Base-by-base conservation (phyloP, 2,797 vertebrate genomes). In the Varecia variegata region DNA sequence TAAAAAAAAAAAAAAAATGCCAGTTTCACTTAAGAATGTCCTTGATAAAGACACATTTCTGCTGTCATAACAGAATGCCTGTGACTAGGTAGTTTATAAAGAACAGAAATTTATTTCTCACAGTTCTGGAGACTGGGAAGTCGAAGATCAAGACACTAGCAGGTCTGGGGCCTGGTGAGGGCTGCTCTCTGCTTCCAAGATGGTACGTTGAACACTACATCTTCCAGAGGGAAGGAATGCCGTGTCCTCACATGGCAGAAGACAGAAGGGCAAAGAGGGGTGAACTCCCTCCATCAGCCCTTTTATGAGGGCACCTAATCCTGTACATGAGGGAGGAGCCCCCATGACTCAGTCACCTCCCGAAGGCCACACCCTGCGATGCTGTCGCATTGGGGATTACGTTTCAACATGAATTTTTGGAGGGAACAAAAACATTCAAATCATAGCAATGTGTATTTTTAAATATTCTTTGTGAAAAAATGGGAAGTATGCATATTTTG, bases 11-110 rank as follows among this genome's bases (percentile, higher is more conserved):
- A 71, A 76, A 40, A 56, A 90, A 86, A 35, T 10, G 21, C 7
- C 90, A 94, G 18, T 90, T 70, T 97, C 73, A 81, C n/a, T 67
- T 82, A 62, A 68, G 79, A 82, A 62, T 40, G 32, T 62, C 58
- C 45, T 38, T 47, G 54, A 93, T 85, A 60, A 89, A 50, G 32
- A 74, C 5, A 74, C 18, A 18, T 74, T 50, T n/a, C 9, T 21
- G 27, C 73, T 74, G 17, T 32, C 9, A 12, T 74, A 47, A 47
- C 43, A 20, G 27, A 32, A 74, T 47, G 20, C 12, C 71, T 74
- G 71, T 18, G 73, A n/a, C 1, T 74, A 45, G 73, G 73, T 74
- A 50, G 32, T n/a, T 20, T 74, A n/a, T 27, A 74, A 74, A 50
- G 45, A 74, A 50, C 73, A 50, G 43, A 74, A 74, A 50, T 50